Evolutionary conservation across 2,797 vertebrate species (phyloP).

Genomic region (Galagoides demidoff): DNA sequence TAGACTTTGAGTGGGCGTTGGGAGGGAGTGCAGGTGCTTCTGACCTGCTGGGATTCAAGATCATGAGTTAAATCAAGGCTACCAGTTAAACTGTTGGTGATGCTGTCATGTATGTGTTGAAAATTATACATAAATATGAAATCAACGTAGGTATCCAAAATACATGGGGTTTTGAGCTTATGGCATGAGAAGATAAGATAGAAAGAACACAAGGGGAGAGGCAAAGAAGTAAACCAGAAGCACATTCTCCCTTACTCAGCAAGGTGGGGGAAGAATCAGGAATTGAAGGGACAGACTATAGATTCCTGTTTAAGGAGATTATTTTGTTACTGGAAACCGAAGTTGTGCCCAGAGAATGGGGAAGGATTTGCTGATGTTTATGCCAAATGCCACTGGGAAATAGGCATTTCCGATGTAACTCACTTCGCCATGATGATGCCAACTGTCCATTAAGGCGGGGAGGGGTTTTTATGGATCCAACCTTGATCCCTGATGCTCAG

Average conservation of each 20-base stretch:
- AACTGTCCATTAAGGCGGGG: fast-evolving
- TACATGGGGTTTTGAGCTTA: background rate
- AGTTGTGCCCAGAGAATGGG: fast-evolving
- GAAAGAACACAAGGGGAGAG: background rate
- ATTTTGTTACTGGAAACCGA: background rate
- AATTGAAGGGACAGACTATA: background rate
- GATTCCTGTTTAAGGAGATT: background rate
- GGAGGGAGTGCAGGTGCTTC: fast-evolving
- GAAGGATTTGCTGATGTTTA: background rate
- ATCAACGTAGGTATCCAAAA: background rate
- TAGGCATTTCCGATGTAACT: background rate
- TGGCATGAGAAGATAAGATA: background rate
- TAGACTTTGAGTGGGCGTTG: background rate
- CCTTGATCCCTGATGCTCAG: background rate
- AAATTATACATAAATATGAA: background rate
- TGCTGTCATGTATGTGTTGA: background rate
- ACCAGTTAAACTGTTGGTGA: too few species aligned
- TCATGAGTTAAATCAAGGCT: background rate
- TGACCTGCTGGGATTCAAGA: background rate
- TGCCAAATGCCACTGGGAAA: too few species aligned
- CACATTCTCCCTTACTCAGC: too few species aligned
- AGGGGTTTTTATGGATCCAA: background rate
- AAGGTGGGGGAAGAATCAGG: background rate
- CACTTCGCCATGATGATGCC: too few species aligned
- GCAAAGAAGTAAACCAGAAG: background rate